Percentiles rank a stretch among this genome's conserved stretches.
These are phyloP conservation scores for Chaetodon trifasciatus DNA, from an alignment of 2,797 vertebrate genomes.

Conservation along the genomic window DNA sequence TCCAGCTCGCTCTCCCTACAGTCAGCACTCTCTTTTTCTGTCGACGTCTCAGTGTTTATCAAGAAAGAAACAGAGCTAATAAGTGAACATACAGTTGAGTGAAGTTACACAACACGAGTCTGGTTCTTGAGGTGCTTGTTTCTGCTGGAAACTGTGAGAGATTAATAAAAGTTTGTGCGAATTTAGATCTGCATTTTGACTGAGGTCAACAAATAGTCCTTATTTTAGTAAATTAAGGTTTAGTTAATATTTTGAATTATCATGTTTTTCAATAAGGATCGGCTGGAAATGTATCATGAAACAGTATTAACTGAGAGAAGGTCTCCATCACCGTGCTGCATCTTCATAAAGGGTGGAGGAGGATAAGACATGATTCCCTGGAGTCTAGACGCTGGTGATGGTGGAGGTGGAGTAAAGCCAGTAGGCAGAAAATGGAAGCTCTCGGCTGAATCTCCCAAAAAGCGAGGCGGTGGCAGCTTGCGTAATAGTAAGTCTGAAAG, in stretches of 20 bases:
- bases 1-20: conserved; percentile 14
- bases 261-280: neutral
- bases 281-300: neutral
- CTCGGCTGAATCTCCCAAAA: neutral
- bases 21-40: conserved; percentile 23
- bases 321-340: neutral
- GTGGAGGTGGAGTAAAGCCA: conserved; percentile 10
- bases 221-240: neutral
- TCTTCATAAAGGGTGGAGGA: neutral
- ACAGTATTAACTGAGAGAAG: neutral
- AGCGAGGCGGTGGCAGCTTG: neutral
- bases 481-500: neutral
- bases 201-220: neutral
- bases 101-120: conserved; percentile 4
- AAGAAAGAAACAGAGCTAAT: conserved; percentile 26
- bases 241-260: neutral
- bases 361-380: neutral
- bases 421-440: conserved; percentile 28
- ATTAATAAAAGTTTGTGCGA: neutral
- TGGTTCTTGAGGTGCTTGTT: neutral
- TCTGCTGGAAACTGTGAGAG: neutral
- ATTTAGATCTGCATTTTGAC: neutral
- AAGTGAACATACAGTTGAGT: conserved; percentile 18
- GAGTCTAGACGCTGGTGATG: conserved; percentile 8
- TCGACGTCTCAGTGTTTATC: conserved; percentile 20